A percentile compares a stretch with the other conserved stretches of the same genome.
Conservation (phyloP, 2,888 invertebrate species). For the Hanleya hanleyi region DNA sequence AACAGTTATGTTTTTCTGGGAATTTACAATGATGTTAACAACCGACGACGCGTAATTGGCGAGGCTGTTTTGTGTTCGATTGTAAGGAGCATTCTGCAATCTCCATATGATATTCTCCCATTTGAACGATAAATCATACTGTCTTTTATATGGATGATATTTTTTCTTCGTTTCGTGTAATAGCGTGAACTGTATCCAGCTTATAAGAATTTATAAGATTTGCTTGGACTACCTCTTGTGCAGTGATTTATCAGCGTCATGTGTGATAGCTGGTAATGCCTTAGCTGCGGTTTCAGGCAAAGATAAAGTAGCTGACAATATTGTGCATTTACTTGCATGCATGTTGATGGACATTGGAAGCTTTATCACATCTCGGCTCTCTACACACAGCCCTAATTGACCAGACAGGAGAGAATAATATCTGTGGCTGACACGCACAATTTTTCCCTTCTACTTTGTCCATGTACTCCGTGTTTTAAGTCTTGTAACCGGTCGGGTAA, state of each 20-base stretch:
- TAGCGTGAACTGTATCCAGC: too few relatives aligned
- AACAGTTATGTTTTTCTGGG: too few relatives aligned
- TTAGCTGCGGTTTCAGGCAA: neutral
- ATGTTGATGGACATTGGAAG: neutral
- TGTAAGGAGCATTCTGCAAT: too few relatives aligned
- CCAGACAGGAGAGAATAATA: neutral
- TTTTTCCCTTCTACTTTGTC: neutral
- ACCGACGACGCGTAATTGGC: too few relatives aligned
- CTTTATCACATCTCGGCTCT: neutral
- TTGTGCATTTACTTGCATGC: conserved; percentile 10
- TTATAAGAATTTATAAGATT: neutral
- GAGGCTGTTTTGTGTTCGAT: too few relatives aligned
- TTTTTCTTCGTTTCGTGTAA: too few relatives aligned
- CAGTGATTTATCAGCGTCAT: neutral
- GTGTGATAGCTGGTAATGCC: neutral
- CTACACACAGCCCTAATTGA: conserved; percentile 6
- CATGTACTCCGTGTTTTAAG: neutral
- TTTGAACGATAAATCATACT: too few relatives aligned
- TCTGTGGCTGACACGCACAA: neutral
- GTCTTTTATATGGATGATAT: too few relatives aligned
- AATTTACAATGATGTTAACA: too few relatives aligned
- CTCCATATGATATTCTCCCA: too few relatives aligned
- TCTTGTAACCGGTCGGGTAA: neutral
- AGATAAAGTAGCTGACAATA: neutral
- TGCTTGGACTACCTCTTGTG: neutral